Percentiles rank a stretch among this genome's conserved stretches.
These are phyloP conservation scores for Chrysochloris asiatica DNA, from an alignment of 2,113 vertebrate genomes.

Conservation along the genomic window DNA sequence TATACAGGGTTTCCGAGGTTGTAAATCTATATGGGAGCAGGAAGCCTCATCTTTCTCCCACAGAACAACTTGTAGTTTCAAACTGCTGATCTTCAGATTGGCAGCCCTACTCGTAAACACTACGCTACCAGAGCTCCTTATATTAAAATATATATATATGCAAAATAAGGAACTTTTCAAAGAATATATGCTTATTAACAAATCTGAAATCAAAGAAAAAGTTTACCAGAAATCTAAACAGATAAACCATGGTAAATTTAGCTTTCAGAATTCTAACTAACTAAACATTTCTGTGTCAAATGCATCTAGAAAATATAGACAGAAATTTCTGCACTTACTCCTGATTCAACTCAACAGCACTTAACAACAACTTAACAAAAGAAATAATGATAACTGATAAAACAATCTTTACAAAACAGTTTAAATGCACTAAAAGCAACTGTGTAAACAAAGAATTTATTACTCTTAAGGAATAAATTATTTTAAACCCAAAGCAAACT, in stretches of 20 bases:
- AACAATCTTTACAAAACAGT: conserved; percentile 2
- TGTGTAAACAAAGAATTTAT: not conserved
- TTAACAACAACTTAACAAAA: no score
- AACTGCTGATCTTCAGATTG: no score
- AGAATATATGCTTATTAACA: not conserved
- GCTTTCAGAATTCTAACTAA: conserved; percentile 24
- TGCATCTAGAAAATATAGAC: not conserved
- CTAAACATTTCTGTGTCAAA: conserved; percentile 3
- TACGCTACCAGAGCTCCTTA: no score
- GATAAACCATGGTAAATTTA: not conserved
- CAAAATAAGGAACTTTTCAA: conserved; percentile 10
- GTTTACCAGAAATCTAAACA: not conserved
- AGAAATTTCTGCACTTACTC: conserved; percentile 16
- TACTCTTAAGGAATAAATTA: conserved; percentile 13
- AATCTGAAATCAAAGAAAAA: conserved; percentile 26
- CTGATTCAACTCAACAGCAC: no score
- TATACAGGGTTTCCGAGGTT: no score
- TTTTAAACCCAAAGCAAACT: not conserved
- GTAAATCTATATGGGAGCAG: no score
- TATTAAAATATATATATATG: no score
- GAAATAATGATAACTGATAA: not conserved
- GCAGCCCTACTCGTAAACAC: no score
- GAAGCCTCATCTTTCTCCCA: no score
- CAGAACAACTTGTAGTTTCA: no score
- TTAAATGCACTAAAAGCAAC: conserved; percentile 7